A percentile compares a stretch with the other conserved stretches of the same genome.
Conservation (phyloP, 2,797 vertebrate species). For the Acipenser ruthenus region DNA sequence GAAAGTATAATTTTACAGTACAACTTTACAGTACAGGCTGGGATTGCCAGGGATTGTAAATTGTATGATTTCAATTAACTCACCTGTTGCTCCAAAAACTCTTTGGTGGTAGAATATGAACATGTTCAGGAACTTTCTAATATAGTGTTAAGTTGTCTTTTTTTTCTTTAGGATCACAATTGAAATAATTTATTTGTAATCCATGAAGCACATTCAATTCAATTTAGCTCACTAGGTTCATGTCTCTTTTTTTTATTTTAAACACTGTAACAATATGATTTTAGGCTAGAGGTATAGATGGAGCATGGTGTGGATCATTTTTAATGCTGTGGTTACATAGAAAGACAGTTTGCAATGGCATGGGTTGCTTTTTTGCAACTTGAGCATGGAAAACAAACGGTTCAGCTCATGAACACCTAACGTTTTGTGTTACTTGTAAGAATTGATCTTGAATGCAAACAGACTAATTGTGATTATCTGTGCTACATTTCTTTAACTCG, state of each 20-base stretch:
- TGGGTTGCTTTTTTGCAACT: conserved; percentile 8
- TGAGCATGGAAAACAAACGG: conserved; percentile 14
- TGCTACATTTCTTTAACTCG: neutral
- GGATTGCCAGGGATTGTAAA: too few species aligned
- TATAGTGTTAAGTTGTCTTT: conserved; percentile 8
- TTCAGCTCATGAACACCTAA: conserved; percentile 13
- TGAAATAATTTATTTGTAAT: neutral
- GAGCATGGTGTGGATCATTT: conserved; percentile 43
- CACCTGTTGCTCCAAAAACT: conserved; percentile 33
- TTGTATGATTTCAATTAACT: conserved; percentile 12
- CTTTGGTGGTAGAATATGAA: conserved; percentile 30
- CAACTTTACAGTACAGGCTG: too few species aligned
- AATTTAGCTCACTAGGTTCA: neutral
- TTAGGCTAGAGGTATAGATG: conserved; percentile 68
- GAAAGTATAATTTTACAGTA: too few species aligned
- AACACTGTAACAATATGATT: conserved; percentile 55
- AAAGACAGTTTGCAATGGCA: conserved; percentile 10
- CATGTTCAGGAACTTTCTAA: conserved; percentile 22
- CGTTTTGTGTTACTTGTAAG: conserved; percentile 6
- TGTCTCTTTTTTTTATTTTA: conserved; percentile 32
- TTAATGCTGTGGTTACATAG: conserved; percentile 23
- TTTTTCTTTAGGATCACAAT: conserved; percentile 23
- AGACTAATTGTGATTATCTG: neutral
- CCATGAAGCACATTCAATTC: neutral
- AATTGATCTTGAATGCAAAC: conserved; percentile 21